Conservation (phyloP, 2,888 invertebrate species). For the Spisula solida region DNA sequence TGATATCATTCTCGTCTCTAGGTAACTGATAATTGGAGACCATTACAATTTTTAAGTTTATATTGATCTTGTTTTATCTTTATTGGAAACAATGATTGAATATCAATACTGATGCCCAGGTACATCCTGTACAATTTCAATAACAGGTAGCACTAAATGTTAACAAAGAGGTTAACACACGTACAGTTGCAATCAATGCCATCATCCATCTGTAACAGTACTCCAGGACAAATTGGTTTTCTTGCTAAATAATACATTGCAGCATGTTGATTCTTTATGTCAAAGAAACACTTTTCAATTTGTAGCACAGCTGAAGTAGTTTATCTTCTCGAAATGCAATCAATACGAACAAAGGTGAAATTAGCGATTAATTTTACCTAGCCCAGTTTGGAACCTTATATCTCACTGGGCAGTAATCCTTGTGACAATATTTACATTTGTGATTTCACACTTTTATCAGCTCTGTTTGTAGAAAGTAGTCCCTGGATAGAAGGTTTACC, state of each 20-base stretch:
- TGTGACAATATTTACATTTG: conserved; percentile 58
- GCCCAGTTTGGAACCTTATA: conserved; percentile 40
- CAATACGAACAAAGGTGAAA: conserved; percentile 14
- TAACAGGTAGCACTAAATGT: not conserved
- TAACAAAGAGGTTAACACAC: conserved; percentile 4
- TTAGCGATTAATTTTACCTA: conserved; percentile 33
- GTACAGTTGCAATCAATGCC: not conserved
- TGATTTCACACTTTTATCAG: conserved; percentile 62
- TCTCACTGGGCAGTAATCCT: conserved; percentile 45
- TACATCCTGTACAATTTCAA: not conserved
- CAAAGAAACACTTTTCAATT: not conserved
- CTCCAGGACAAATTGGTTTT: not conserved
- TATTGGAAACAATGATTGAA: conserved; percentile 39
- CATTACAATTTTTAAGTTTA: not conserved
- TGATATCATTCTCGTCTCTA: not conserved
- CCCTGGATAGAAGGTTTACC: conserved; percentile 25
- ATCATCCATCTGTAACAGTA: not conserved
- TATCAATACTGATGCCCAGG: conserved; percentile 36
- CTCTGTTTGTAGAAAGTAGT: conserved; percentile 47
- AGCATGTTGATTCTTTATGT: too few species aligned
- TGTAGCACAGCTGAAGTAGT: not conserved
- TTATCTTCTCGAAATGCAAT: not conserved
- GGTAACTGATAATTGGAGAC: conserved; percentile 42
- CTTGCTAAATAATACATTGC: not conserved
- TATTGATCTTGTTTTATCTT: conserved; percentile 41